A percentile compares a stretch with the other conserved stretches of the same genome.
These are phyloP conservation scores for Orthonyx spaldingii DNA, from an alignment of 2,113 vertebrate species.

Conservation along the genomic window DNA sequence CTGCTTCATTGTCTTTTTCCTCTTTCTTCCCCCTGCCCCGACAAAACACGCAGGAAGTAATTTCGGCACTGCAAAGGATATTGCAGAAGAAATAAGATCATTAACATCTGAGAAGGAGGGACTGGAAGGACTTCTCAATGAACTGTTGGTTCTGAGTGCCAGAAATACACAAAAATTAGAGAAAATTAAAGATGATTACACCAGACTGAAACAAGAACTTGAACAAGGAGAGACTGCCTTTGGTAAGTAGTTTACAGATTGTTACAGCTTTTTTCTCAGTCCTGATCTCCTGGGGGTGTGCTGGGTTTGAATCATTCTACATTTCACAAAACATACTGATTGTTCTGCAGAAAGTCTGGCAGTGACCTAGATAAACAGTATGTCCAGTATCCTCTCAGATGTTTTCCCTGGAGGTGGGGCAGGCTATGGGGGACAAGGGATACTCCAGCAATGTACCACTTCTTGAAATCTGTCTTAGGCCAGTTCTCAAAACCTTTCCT, in stretches of 20 bases:
- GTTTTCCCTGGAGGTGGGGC: not conserved
- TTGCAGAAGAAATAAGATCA: conserved; percentile 80
- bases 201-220: conserved; percentile 77
- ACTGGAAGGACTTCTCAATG: conserved; percentile 78
- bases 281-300: not conserved
- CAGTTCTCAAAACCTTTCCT: not conserved
- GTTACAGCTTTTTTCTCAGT: not conserved
- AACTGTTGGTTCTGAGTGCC: conserved; percentile 74
- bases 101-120: conserved; percentile 77
- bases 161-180: conserved; percentile 74
- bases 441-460: not conserved
- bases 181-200: conserved; percentile 76
- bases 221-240: conserved; percentile 70
- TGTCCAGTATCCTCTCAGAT: not conserved
- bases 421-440: fast-evolving
- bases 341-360: not conserved
- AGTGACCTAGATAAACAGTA: not conserved
- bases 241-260: conserved; percentile 72
- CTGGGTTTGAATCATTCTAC: not conserved
- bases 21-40: not conserved
- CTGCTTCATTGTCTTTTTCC: not conserved
- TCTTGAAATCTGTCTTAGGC: not conserved
- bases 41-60: conserved; percentile 73
- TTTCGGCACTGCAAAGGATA: conserved; percentile 83
- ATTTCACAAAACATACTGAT: not conserved